These are phyloP conservation scores for Pristionchus entomophagus DNA, from an alignment of 2,888 invertebrate species.

Conservation along the genomic window DNA sequence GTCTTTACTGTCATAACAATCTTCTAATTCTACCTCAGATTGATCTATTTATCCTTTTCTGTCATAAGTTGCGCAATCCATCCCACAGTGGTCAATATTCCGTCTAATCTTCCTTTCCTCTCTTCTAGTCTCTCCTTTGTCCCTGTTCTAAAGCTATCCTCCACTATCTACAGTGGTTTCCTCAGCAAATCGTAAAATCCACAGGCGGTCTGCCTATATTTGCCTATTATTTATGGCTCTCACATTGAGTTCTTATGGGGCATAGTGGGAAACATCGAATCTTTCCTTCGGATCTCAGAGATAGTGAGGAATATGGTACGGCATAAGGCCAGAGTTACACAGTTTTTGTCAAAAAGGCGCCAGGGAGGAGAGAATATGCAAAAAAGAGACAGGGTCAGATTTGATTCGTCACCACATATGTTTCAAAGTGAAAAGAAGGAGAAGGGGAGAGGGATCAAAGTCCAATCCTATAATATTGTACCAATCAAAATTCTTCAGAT, in stretches of 20 bases:
- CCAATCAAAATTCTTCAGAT: not conserved
- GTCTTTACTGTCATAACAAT: no score
- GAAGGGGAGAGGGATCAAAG: not conserved
- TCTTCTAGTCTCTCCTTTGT: not conserved
- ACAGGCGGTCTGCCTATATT: constrained; percentile 38
- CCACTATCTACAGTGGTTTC: not conserved
- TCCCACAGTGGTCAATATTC: not conserved
- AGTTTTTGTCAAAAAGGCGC: constrained; percentile 1
- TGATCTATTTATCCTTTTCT: not conserved
- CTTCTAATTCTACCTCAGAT: not conserved
- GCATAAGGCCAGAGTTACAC: not conserved
- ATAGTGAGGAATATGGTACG: not conserved
- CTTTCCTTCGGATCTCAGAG: not conserved
- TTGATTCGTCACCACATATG: constrained; percentile 27
- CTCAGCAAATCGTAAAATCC: constrained; percentile 34
- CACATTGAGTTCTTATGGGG: constrained; percentile 37
- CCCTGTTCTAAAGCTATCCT: not conserved
- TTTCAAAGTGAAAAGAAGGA: not conserved
- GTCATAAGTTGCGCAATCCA: not conserved
- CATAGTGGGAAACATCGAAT: constrained; percentile 31
- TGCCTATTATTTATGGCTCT: constrained; percentile 20
- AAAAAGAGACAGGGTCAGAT: constrained; percentile 28
- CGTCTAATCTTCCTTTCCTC: not conserved
- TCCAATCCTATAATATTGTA: no score
- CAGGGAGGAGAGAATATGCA: not conserved